phyloP scores from a whole-genome alignment of 1,140 invertebrate species.

The Fopius arisanus region DNA sequence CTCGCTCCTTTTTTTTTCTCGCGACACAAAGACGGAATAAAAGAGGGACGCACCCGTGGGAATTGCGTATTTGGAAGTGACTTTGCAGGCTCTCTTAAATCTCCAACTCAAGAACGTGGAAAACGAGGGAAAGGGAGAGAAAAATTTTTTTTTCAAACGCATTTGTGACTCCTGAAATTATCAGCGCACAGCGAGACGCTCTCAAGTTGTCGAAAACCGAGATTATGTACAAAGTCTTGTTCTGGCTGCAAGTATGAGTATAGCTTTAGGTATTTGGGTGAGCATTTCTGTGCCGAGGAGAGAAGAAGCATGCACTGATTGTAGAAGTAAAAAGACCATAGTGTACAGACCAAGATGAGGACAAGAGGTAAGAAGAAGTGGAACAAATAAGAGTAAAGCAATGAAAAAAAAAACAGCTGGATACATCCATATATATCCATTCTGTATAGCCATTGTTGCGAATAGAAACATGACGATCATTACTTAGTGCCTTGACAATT shows the following conservation, averaged over 20 bases:
- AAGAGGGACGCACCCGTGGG: neutral
- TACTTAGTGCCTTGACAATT: no score
- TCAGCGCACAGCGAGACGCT: no score
- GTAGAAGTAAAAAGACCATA: neutral
- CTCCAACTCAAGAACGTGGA: neutral
- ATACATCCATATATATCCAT: no score
- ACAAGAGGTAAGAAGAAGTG: constrained; percentile 18
- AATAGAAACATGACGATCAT: no score
- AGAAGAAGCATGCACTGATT: neutral
- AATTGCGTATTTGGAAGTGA: neutral
- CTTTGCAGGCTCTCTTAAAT: neutral
- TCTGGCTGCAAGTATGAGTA: constrained; percentile 31
- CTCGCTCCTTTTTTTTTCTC: constrained; percentile 23
- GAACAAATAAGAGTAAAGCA: neutral
- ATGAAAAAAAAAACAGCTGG: neutral
- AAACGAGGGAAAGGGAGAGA: neutral
- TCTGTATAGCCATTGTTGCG: no score
- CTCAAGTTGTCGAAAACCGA: neutral
- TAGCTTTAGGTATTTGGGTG: constrained; percentile 50
- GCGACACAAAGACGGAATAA: neutral
- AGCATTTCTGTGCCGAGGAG: constrained; percentile 33
- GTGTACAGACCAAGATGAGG: constrained; percentile 28
- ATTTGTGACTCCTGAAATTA: no score
- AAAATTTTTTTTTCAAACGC: neutral
- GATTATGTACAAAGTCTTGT: neutral